Evolutionary conservation across 2,888 invertebrate genomes (phyloP), one percentile per base, ranked within the genome.

Genomic region (Scaptomyza polygonia): DNA sequence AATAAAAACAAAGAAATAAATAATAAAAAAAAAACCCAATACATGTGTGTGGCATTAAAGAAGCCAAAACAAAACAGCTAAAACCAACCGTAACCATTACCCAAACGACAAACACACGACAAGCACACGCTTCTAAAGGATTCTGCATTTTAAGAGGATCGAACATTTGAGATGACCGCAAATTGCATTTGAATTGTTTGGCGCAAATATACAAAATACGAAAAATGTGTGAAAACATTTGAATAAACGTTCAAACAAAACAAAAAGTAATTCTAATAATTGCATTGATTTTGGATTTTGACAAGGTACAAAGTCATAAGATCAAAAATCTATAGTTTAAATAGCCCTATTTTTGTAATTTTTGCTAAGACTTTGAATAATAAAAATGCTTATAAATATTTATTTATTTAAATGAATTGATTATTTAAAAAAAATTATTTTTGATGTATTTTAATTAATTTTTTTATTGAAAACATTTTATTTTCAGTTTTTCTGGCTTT

Each of bases 131-230:
- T 25, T 25, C 8, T n/a, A n/a, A 44, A 43, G n/a, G 27, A 47
- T 49, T 44, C 27, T 43, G 29, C 32, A 39, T 40, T 54, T 39
- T 27, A 58, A 65, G 9, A 57, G 48, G 47, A 72, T 65, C 32
- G 45, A 47, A 64, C n/a, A 48, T 48, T 56, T 63, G 67, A 83
- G 77, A 62, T 67, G 63, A 27, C 61, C 27, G 42, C 58, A 77
- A 77, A 66, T 62, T 72, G 64, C 56, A 62, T 72, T 63, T 43
- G 40, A 75, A 67, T 62, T 68, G 64, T 67, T 77, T 73, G 45
- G 55, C 36, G 65, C 75, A 65, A 30, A n/a, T 49, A 47, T 30
- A 5, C 5, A 5, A 18, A 14, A 34, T 8, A 36, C 9, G 30
- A 29, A 44, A 49, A 65, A 39, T 54, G 18, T 42, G 63, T 32